phyloP scores from a whole-genome alignment of 1,140 invertebrate genomes.

The Xylocopa sonorina region DNA sequence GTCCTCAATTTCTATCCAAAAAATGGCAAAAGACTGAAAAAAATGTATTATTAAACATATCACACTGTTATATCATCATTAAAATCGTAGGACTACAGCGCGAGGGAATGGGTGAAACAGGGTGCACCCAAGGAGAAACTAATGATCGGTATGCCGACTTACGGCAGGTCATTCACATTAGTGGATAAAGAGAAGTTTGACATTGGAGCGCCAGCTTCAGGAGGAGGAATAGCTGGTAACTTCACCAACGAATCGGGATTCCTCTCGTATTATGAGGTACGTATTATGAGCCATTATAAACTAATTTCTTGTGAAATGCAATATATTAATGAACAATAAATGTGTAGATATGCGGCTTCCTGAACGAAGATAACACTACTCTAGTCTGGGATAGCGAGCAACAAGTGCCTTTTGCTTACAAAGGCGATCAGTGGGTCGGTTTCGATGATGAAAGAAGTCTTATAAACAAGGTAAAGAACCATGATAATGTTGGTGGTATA shows the following conservation, averaged over 20 bases:
- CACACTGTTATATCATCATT: too few relatives aligned
- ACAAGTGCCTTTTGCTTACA: slow-evolving; percentile 96
- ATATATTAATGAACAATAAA: neutral
- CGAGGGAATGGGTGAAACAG: slow-evolving; percentile 95
- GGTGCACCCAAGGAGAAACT: slow-evolving; percentile 97
- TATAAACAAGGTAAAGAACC: slow-evolving; percentile 93
- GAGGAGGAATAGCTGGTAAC: slow-evolving; percentile 91
- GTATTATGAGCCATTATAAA: slow-evolving; percentile 21
- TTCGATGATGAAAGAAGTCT: slow-evolving; percentile 97
- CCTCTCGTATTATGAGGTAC: slow-evolving; percentile 97
- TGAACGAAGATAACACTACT: slow-evolving; percentile 94
- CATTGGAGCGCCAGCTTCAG: slow-evolving; percentile 94
- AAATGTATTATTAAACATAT: too few relatives aligned
- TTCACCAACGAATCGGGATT: slow-evolving; percentile 95
- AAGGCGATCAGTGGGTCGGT: slow-evolving; percentile 96
- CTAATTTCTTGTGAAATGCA: neutral
- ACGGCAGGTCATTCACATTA: slow-evolving; percentile 97
- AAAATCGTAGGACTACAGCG: slow-evolving; percentile 90
- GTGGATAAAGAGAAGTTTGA: slow-evolving; percentile 94
- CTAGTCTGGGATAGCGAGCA: slow-evolving; percentile 98
- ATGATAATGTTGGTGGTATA: too few relatives aligned
- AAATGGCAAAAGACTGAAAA: too few relatives aligned
- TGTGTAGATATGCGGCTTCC: slow-evolving; percentile 91
- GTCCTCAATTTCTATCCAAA: too few relatives aligned
- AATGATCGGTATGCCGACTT: slow-evolving; percentile 97